These are phyloP conservation scores for Peromyscus californicus DNA, from an alignment of 2,113 vertebrate species.

Conservation along the genomic window DNA sequence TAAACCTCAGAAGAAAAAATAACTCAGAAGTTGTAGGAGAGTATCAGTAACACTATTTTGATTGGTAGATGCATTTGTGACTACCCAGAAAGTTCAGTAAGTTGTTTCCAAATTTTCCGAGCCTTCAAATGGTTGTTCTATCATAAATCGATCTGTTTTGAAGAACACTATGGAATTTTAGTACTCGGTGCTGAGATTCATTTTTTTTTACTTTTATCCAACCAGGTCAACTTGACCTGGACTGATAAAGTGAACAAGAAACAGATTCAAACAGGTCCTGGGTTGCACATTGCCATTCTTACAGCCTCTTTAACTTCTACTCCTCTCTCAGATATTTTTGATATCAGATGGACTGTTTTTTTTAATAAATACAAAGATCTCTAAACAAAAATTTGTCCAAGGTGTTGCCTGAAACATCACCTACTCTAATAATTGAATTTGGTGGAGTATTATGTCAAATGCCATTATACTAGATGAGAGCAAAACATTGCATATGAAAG, in stretches of 20 bases:
- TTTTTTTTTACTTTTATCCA: background rate
- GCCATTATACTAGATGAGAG: background rate
- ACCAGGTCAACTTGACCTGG: background rate
- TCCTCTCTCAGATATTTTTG: background rate
- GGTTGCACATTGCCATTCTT: background rate
- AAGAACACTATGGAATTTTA: background rate
- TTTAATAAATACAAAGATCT: background rate
- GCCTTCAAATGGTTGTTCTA: background rate
- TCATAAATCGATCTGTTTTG: background rate
- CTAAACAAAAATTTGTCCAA: background rate
- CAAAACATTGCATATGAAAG: background rate
- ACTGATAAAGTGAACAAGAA: background rate
- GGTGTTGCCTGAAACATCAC: background rate
- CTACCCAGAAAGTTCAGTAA: background rate
- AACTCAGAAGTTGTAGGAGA: background rate
- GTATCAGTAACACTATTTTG: background rate
- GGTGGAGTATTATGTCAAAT: background rate
- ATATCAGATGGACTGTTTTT: background rate
- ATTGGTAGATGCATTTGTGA: constrained; percentile 22
- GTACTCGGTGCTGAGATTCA: background rate
- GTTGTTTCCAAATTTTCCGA: constrained; percentile 53
- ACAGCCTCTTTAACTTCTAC: background rate
- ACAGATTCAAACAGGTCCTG: rapidly evolving
- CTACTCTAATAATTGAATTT: background rate
- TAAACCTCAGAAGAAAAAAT: constrained; percentile 32